These are phyloP conservation scores for Champsocephalus esox DNA, from an alignment of 2,797 vertebrate genomes.

Conservation along the genomic window DNA sequence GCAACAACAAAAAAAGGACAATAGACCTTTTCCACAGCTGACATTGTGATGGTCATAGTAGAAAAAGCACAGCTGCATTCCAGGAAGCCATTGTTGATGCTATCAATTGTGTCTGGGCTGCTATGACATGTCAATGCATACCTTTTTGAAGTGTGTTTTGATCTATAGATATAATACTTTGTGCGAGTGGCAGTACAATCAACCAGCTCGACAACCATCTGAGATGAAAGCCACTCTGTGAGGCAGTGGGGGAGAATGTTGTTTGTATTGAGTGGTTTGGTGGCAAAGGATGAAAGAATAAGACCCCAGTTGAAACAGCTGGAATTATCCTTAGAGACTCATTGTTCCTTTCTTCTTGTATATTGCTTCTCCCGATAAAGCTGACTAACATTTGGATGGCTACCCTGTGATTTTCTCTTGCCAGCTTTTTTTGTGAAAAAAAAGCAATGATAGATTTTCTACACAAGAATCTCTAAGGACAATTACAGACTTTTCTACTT, in stretches of 20 bases:
- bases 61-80: neutral
- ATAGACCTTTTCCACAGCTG: neutral
- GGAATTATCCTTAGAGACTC: constrained; percentile 23
- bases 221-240: neutral
- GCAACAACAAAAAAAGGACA: neutral
- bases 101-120: neutral
- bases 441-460: constrained; percentile 18
- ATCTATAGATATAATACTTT: neutral
- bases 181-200: neutral
- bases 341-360: constrained; percentile 5
- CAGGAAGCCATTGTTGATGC: neutral
- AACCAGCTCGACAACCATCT: neutral
- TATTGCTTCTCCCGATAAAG: constrained; percentile 26
- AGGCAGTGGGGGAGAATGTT: neutral
- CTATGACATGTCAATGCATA: neutral
- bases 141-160: neutral
- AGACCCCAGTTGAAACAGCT: constrained; percentile 30
- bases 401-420: constrained; percentile 20
- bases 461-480: constrained; percentile 5
- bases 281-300: constrained; percentile 34
- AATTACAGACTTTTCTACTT: neutral
- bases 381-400: constrained; percentile 29
- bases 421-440: constrained; percentile 21
- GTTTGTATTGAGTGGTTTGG: neutral
- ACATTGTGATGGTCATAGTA: neutral